phyloP scores from a whole-genome alignment of 2,797 vertebrate genomes.

The Periparus ater region DNA sequence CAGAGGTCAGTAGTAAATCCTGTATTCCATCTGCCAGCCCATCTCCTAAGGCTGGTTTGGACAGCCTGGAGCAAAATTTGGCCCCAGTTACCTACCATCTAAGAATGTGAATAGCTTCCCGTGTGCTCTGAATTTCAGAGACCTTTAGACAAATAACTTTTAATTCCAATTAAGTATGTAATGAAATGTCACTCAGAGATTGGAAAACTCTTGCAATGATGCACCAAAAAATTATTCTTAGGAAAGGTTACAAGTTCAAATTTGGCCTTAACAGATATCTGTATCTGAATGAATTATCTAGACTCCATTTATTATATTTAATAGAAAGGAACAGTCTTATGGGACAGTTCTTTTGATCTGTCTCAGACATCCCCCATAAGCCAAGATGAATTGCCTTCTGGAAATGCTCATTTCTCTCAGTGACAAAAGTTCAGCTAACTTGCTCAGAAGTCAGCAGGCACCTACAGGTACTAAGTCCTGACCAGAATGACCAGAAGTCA shows the following conservation, averaged over 20 bases:
- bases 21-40: neutral
- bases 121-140: neutral
- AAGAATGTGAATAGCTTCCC: neutral
- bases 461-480: neutral
- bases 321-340: neutral
- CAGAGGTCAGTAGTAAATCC: neutral
- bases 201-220: neutral
- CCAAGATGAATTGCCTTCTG: neutral
- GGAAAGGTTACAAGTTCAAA: neutral
- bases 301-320: neutral
- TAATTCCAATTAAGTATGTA: constrained; percentile 1
- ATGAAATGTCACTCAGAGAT: neutral
- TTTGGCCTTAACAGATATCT: neutral
- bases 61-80: neutral
- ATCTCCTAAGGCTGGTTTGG: neutral
- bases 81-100: neutral
- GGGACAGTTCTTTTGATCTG: neutral
- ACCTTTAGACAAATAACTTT: neutral
- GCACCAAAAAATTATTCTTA: neutral
- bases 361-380: neutral
- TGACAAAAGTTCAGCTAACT: neutral
- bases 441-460: neutral
- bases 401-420: neutral
- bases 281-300: neutral
- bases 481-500: neutral